Evolutionary conservation across 1,140 invertebrate species (phyloP).

Genomic region (Lordiphosa clarofinis): DNA sequence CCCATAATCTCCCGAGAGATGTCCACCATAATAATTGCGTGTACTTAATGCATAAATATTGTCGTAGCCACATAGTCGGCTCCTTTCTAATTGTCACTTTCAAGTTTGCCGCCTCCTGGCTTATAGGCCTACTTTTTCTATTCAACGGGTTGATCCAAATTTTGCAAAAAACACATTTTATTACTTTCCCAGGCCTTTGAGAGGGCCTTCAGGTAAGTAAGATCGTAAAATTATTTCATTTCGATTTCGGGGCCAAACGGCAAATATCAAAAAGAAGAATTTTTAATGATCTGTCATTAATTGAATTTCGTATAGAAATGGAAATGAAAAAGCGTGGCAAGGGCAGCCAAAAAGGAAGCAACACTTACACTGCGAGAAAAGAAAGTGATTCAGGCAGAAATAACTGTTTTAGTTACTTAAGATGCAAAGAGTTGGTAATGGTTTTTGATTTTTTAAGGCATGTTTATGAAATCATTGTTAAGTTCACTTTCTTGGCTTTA

Average conservation of each 20-base stretch:
- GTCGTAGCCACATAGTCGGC: slow-evolving; percentile 41
- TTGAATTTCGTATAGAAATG: slow-evolving; percentile 71
- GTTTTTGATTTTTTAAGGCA: no score
- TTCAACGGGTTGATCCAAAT: slow-evolving; percentile 6
- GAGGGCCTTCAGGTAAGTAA: no score
- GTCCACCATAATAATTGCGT: slow-evolving; percentile 73
- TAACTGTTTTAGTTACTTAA: no score
- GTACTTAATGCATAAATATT: slow-evolving; percentile 78
- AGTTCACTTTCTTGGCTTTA: no score
- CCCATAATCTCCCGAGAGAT: slow-evolving; percentile 72
- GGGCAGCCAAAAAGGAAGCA: slow-evolving; percentile 37
- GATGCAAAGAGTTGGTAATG: no score
- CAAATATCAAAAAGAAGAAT: slow-evolving; percentile 63
- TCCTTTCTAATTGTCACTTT: slow-evolving; percentile 72
- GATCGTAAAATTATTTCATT: no score
- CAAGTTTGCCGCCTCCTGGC: slow-evolving; percentile 49
- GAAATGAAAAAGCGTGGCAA: slow-evolving; percentile 63
- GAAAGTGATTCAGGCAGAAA: no score
- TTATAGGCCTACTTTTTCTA: slow-evolving; percentile 63
- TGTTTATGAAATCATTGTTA: no score
- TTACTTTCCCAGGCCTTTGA: no score
- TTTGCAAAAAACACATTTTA: slow-evolving; percentile 1
- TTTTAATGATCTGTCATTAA: slow-evolving; percentile 74
- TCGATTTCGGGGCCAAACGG: slow-evolving; percentile 29
- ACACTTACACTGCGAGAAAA: no score